phyloP scores from a whole-genome alignment of 2,113 vertebrate species.

The Synchiropus splendidus region DNA sequence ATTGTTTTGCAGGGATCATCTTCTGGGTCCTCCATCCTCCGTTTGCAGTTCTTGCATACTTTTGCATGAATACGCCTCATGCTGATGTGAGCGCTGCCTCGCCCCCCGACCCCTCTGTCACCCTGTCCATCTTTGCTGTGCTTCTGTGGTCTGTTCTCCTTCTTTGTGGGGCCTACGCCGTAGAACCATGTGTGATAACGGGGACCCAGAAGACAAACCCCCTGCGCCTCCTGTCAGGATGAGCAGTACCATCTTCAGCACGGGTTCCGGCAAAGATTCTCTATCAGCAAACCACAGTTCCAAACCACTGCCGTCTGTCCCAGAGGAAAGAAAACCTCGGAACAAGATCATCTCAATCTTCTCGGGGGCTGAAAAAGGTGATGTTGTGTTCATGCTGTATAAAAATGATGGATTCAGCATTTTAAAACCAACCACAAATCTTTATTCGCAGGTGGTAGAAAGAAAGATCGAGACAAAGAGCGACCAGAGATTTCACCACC shows the following conservation, averaged over 20 bases:
- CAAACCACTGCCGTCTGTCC: constrained; percentile 92
- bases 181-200: constrained; percentile 86
- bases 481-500: constrained; percentile 93
- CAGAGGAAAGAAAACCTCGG: constrained; percentile 89
- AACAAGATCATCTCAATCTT: constrained; percentile 97
- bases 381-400: neutral
- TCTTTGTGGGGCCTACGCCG: constrained; percentile 17
- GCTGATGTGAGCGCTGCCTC: constrained; percentile 38
- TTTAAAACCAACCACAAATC: neutral
- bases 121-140: constrained; percentile 18
- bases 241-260: constrained; percentile 85
- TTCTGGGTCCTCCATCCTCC: constrained; percentile 14
- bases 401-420: neutral
- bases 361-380: constrained; percentile 86
- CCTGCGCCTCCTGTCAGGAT: constrained; percentile 94
- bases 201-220: constrained; percentile 93
- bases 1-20: neutral
- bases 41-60: constrained; percentile 1
- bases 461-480: constrained; percentile 90
- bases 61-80: constrained; percentile 28
- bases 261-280: constrained; percentile 77
- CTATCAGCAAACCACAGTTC: constrained; percentile 85
- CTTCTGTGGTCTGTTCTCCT: neutral
- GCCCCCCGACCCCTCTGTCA: constrained; percentile 23
- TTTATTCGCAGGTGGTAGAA: constrained; percentile 74